These are phyloP conservation scores for Apocheima hispidaria DNA, from an alignment of 2,888 invertebrate genomes.

Conservation along the genomic window DNA sequence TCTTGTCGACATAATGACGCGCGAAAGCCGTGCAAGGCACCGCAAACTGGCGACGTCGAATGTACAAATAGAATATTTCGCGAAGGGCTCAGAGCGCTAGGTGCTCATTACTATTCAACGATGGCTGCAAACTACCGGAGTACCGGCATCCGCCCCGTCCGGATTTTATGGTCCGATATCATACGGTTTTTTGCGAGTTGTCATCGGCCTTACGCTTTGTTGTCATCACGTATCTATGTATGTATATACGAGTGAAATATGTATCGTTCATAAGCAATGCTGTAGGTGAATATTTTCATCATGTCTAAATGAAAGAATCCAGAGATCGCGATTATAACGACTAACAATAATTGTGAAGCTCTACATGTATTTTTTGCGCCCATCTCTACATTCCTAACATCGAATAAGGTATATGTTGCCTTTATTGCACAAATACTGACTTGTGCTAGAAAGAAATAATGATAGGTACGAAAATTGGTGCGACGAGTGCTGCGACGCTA, in stretches of 20 bases:
- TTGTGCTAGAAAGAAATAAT: too few species aligned
- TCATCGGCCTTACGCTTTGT: conserved; percentile 10
- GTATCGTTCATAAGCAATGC: background rate
- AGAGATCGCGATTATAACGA: background rate
- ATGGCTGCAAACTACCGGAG: conserved; percentile 63
- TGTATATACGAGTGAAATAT: conserved; percentile 8
- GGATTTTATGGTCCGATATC: conserved; percentile 26
- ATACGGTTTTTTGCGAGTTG: conserved; percentile 27
- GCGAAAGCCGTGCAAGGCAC: conserved; percentile 13
- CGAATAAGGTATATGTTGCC: too few species aligned
- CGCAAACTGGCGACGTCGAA: background rate
- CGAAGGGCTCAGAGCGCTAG: conserved; percentile 27
- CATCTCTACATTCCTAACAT: too few species aligned
- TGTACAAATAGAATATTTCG: conserved; percentile 24
- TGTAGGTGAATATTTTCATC: conserved; percentile 10
- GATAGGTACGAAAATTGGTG: too few species aligned
- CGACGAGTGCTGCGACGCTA: too few species aligned
- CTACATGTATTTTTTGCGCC: background rate
- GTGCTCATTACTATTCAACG: conserved; percentile 73
- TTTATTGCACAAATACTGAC: too few species aligned
- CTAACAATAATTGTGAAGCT: background rate
- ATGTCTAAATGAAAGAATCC: conserved; percentile 4
- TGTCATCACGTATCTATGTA: conserved; percentile 9
- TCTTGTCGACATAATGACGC: conserved; percentile 1
- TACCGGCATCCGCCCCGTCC: conserved; percentile 41